Base-by-base conservation (phyloP, 1,140 invertebrate genomes). In the Hylyphantes graminicola region DNA sequence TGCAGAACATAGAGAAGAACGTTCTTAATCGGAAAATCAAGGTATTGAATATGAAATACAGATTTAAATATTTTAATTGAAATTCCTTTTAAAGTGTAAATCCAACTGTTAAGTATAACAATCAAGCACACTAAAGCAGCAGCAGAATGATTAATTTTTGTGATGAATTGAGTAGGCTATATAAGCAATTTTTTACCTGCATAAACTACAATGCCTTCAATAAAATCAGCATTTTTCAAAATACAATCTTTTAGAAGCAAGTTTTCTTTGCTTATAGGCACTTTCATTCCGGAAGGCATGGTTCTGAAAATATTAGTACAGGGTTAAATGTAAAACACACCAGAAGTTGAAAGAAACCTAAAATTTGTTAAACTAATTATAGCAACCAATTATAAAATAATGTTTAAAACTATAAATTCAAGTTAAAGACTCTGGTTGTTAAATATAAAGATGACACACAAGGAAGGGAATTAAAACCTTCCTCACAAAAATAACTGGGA, bases 201-300 rank as follows among this genome's bases (percentile, higher is more conserved):
- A 92, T 99, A 99, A 51, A 99, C 94, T 59, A 99, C 97, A 87
- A 99, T 95, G 80, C 98, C 98, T 89, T 99, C 97, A 59, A 98
- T 93, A 89, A 93, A 98, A 88, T 96, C 94, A 1, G 95, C 95
- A 89, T 99, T 99, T 90, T 98, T 97, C 61, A 99, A 92, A 85
- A 96, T 92, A 90, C 97, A 99, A 88, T 98, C 97, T 88, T 97
- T 92, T 57, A 99, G 92, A 81, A 99, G 91, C 85, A 99, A 92
- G 92, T 99, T 98, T 87, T 98, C 96, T 85, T 96, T 97, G 82
- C 93, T 94, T 63, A 99, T 93, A 19, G 96, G 93, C 81, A 98
- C 94, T 88, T 94, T 92, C 65, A 92, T 90, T 13, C 95, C 95
- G 88, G 93, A 54, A 12, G 93, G 93, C 90, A 97, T 94, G 78